Base-by-base conservation (phyloP, 1,140 invertebrate species). In the Drosophila grimshawi region DNA sequence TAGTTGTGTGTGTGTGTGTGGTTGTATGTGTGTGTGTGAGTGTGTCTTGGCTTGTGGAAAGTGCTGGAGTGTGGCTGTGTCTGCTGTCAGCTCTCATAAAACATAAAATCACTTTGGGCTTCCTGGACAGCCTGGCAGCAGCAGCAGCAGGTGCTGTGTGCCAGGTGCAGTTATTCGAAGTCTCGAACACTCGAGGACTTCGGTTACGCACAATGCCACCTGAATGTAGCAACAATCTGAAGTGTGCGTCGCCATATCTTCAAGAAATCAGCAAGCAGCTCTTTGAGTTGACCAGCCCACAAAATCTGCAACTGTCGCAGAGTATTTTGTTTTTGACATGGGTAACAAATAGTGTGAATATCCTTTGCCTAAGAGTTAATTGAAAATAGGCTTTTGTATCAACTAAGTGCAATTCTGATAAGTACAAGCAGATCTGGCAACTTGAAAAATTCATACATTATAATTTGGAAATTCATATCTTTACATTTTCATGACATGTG, bases 71-170 rank as follows among this genome's bases (percentile, higher is more conserved):
- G 41, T 57, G 51, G 46, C 61, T 55, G 49, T 76, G 78, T 63
- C 82, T 86, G 85, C 65, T 81, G 81, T 89, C 83, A 88, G 76
- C 76, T 88, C 72, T 88, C 80, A 88, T 89, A 83, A 83, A 89
- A 89, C 85, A 77, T 89, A 78, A 81, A 88, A 83, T 88, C 83
- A 89, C 80, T 89, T 69, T 80, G 77, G 63, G 39, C 65, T 56
- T 76, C 43, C 67, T 56, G 49, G 59, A 43, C 59, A 53, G 43
- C 41, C 67, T 80, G 73, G 39, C 39, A 43, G 39, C 39, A 43
- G 39, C 39, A n/a, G 39, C 39, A 43, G 39, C 39, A 43, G 39
- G 19, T 19, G 19, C 19, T 19, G 2, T 19, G 39, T 43, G 39
- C 39, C 79, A 71, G 72, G 48, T 71, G 68, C 61, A 65, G 48